Percentiles rank a stretch among this genome's conserved stretches.
phyloP scores from a whole-genome alignment of 2,888 invertebrate species.

The Odontothrips loti region DNA sequence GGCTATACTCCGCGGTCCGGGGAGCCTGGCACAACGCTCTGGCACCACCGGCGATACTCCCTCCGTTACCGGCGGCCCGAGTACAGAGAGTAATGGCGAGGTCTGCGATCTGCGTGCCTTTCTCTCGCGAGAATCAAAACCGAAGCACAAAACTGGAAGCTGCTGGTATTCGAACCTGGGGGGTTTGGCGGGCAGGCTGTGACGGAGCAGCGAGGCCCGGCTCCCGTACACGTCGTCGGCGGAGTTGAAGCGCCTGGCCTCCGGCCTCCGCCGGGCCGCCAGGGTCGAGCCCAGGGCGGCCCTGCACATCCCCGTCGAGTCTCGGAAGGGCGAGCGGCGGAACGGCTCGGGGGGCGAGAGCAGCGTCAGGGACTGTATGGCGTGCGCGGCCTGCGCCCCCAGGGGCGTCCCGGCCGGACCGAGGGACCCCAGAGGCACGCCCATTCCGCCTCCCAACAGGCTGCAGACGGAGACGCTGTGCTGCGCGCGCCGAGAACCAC shows the following conservation, averaged over 20 bases:
- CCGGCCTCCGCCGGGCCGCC: background rate
- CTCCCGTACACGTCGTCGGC: background rate
- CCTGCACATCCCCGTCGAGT: no score
- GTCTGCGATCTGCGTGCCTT: no score
- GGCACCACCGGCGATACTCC: no score
- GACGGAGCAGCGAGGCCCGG: background rate
- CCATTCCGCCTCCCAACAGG: background rate
- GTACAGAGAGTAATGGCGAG: no score
- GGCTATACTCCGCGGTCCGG: no score
- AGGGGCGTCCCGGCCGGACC: no score
- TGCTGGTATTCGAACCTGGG: background rate
- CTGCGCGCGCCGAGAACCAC: background rate
- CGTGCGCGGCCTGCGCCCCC: background rate
- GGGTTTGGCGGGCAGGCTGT: background rate
- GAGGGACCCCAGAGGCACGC: no score
- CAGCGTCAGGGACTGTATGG: background rate
- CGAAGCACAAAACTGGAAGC: no score
- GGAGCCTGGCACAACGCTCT: no score
- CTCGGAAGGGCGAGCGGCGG: background rate
- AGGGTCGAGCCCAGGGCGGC: background rate
- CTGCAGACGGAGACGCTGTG: background rate
- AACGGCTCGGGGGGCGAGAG: background rate
- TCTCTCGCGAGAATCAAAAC: no score
- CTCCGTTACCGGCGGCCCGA: no score
- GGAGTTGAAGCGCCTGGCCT: background rate